A percentile compares a stretch with the other conserved stretches of the same genome.
Conservation (phyloP, 2,888 invertebrate genomes). For the Apamea crenata region DNA sequence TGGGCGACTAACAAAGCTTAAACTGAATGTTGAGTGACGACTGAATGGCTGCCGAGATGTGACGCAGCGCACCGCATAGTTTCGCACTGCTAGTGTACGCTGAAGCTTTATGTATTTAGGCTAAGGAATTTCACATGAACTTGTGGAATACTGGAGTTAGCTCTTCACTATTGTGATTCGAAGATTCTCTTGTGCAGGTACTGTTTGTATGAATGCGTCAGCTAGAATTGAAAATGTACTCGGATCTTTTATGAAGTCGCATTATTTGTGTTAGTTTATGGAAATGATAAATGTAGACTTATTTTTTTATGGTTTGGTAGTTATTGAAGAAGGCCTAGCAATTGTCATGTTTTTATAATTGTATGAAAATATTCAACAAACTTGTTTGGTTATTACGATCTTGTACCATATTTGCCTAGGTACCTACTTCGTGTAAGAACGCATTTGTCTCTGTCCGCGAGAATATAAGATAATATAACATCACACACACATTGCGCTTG, state of each 20-base stretch:
- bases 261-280: conserved; percentile 15
- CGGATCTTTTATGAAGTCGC: background rate
- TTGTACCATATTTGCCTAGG: background rate
- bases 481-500: too few relatives aligned
- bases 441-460: background rate
- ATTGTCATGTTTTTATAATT: background rate
- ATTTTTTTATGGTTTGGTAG: conserved; percentile 7
- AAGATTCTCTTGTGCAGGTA: background rate
- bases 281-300: conserved; percentile 14
- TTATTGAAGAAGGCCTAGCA: background rate
- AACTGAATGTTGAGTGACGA: conserved; percentile 74
- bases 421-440: background rate
- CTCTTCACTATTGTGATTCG: conserved; percentile 36
- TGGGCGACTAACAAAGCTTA: conserved; percentile 65
- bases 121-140: conserved; percentile 63
- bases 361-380: background rate
- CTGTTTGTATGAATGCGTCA: conserved; percentile 17
- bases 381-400: background rate
- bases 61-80: conserved; percentile 62
- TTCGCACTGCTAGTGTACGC: conserved; percentile 51
- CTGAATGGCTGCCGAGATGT: conserved; percentile 75
- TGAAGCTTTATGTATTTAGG: conserved; percentile 56
- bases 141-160: conserved; percentile 43
- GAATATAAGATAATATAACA: background rate
- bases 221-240: conserved; percentile 1